These are phyloP conservation scores for Caenorhabditis sp. DNA, from an alignment of 2,888 invertebrate species.

Conservation along the genomic window DNA sequence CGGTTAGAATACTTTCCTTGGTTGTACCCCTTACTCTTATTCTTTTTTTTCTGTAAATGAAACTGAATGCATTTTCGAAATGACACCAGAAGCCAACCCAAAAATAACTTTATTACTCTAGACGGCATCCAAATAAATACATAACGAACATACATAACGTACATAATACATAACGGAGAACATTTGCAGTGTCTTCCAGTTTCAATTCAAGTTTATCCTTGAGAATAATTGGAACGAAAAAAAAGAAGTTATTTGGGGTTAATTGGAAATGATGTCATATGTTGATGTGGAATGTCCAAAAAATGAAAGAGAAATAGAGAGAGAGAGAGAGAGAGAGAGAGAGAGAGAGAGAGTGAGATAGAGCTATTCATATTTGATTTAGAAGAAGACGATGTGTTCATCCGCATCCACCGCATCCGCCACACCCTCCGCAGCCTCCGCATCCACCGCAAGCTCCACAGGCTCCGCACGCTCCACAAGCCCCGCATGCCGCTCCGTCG, in stretches of 20 bases:
- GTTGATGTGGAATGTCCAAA: constrained; percentile 41
- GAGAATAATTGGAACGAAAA: neutral
- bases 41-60: constrained; percentile 16
- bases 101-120: constrained; percentile 30
- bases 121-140: constrained; percentile 35
- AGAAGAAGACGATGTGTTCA: neutral
- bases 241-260: constrained; percentile 1
- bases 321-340: constrained; percentile 1
- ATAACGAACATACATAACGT: no score
- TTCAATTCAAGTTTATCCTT: neutral
- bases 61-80: neutral
- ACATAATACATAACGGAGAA: no score
- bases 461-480: constrained; percentile 67
- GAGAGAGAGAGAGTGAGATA: constrained; percentile 1
- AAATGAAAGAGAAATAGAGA: constrained; percentile 32
- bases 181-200: no score
- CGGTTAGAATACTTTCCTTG: constrained; percentile 47
- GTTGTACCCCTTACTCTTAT: constrained; percentile 18
- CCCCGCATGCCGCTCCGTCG: constrained; percentile 66
- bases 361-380: no score
- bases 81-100: constrained; percentile 7
- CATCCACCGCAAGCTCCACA: constrained; percentile 73
- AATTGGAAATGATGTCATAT: constrained; percentile 46
- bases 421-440: constrained; percentile 76
- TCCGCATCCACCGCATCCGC: constrained; percentile 62